Base-by-base conservation (phyloP, 37 sponge, comb jelly and placozoan species). In the Diacarnus erythraeanus region DNA sequence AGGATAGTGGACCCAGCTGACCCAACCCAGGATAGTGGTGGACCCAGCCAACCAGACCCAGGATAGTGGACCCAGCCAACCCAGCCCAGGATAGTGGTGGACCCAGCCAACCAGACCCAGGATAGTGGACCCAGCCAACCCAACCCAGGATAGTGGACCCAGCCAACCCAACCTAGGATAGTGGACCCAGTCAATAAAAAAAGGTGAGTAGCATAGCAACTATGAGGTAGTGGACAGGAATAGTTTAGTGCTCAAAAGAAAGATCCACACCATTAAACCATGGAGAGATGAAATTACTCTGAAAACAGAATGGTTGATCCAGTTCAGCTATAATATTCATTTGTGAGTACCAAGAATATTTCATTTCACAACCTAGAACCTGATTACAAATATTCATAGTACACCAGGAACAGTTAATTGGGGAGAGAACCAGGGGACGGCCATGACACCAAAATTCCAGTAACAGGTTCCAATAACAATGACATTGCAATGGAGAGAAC, bases 41-140 rank as follows among this genome's bases (percentile, higher is more conserved):
- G n/a, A n/a, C 27, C 88, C 88, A 26, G 81, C 76, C 74, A 81
- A 87, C 70, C 76, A 87, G 43, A 30, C 81, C 1, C 81, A 75
- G 56, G 57, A n/a, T 27, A 66, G 58, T 36, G 83, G 82, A 0
- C 51, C 81, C 36, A 36, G 34, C 38, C 6, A 17, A n/a, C n/a
- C n/a, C n/a, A n/a, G n/a, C n/a, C n/a, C n/a, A n/a, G n/a, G n/a
- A n/a, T n/a, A n/a, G n/a, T n/a, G n/a, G n/a, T n/a, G n/a, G n/a
- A n/a, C n/a, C n/a, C n/a, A n/a, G n/a, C n/a, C n/a, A n/a, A n/a
- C 43, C 17, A 27, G 42, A 3, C 92, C 92, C n/a, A 83, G 71
- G 37, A 87, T 91, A 44, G 31, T 87, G 30, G 92, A 91, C 42
- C 87, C 87, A 40, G 92, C 88, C 33, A 87, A 91, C 61, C 92